Percentiles rank a stretch among this genome's conserved stretches.
phyloP scores from a whole-genome alignment of 2,888 invertebrate genomes.

The Laothoe populi region DNA sequence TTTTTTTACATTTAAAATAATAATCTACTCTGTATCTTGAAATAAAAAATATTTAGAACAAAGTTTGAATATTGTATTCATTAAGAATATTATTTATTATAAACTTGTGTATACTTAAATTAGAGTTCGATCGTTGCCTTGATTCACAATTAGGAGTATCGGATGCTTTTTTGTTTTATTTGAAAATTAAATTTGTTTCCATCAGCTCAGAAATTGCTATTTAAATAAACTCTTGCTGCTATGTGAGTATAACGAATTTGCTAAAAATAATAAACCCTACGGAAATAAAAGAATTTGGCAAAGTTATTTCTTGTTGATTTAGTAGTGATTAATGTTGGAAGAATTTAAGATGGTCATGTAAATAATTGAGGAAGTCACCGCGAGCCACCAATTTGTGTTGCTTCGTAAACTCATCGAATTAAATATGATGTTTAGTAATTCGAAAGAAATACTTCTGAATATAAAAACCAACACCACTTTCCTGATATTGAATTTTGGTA shows the following conservation, averaged over 20 bases:
- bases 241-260: neutral
- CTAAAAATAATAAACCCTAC: neutral
- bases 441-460: too few relatives aligned
- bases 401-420: neutral
- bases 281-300: conserved; percentile 16
- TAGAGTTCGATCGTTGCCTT: too few relatives aligned
- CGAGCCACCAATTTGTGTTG: neutral
- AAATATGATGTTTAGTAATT: neutral
- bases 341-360: neutral
- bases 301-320: conserved; percentile 4
- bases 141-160: too few relatives aligned
- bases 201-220: neutral
- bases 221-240: neutral
- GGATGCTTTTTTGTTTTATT: too few relatives aligned
- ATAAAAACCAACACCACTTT: too few relatives aligned
- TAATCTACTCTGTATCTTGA: too few relatives aligned
- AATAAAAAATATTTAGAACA: neutral
- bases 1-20: too few relatives aligned
- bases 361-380: neutral
- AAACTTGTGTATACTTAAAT: too few relatives aligned
- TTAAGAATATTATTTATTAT: too few relatives aligned
- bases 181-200: too few relatives aligned
- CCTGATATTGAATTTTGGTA: too few relatives aligned
- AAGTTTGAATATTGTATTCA: too few relatives aligned
- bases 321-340: conserved; percentile 16